phyloP scores from a whole-genome alignment of 2,888 invertebrate species.

The Rotaria sp. region DNA sequence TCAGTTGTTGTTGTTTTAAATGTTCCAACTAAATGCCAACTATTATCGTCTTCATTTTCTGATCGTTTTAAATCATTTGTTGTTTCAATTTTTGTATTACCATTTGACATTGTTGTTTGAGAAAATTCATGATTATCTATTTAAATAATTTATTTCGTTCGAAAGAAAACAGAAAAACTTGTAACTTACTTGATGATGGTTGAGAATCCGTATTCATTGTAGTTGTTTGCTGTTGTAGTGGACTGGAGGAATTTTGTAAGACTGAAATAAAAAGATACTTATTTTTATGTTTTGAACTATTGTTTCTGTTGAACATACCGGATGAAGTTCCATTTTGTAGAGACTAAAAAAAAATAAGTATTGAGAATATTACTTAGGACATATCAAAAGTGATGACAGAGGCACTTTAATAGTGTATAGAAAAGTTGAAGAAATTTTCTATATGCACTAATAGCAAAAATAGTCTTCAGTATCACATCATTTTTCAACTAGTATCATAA shows the following conservation, averaged over 20 bases:
- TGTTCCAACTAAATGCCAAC: conserved; percentile 17
- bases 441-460: no score
- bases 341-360: not conserved
- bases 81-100: no score
- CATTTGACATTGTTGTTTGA: no score
- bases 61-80: no score
- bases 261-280: not conserved
- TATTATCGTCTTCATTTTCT: not conserved
- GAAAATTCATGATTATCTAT: not conserved
- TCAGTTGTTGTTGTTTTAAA: conserved; percentile 14
- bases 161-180: not conserved
- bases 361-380: not conserved
- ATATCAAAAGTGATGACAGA: no score
- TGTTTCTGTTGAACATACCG: not conserved
- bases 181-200: not conserved
- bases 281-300: not conserved
- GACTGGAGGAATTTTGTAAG: not conserved
- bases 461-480: no score
- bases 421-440: no score
- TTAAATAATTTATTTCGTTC: not conserved
- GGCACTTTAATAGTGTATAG: no score
- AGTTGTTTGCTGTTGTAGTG: not conserved
- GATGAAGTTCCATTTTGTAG: not conserved
- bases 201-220: not conserved
- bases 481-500: no score